A percentile compares a stretch with the other conserved stretches of the same genome.
phyloP scores from a whole-genome alignment of 2,113 vertebrate species.

The Neodontobutis hainanensis region DNA sequence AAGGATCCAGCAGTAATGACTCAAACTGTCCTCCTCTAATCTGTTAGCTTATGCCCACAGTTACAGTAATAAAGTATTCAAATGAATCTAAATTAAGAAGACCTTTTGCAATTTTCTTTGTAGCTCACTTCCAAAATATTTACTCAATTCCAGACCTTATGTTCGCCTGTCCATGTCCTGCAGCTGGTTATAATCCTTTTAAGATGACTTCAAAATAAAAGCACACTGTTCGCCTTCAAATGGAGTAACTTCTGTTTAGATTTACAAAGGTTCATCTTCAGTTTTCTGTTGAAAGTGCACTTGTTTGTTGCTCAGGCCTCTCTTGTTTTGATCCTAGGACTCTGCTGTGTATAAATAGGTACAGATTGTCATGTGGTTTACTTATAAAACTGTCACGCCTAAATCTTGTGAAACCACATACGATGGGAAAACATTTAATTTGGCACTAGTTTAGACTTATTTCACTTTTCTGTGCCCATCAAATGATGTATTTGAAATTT shows the following conservation, averaged over 20 bases:
- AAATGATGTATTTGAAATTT: neutral
- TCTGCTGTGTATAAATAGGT: conserved; percentile 47
- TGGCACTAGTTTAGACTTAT: conserved; percentile 18
- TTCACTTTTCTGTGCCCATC: conserved; percentile 1
- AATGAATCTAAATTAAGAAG: neutral
- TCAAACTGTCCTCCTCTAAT: conserved; percentile 2
- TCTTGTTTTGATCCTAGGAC: conserved; percentile 34
- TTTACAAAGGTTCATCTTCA: conserved; percentile 17
- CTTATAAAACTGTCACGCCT: conserved; percentile 54
- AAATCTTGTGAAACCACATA: conserved; percentile 39
- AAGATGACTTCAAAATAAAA: conserved; percentile 1
- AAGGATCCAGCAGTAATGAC: conserved; percentile 6
- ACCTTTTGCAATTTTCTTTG: neutral
- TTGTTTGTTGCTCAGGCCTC: conserved; percentile 33
- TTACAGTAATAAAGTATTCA: neutral
- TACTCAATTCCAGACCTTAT: neutral
- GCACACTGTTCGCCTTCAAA: neutral
- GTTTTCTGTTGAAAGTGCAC: conserved; percentile 22
- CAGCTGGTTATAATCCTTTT: neutral
- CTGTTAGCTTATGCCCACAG: neutral
- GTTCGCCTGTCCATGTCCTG: neutral
- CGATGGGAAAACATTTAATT: conserved; percentile 23
- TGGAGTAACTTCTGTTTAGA: neutral
- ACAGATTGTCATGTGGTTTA: conserved; percentile 51
- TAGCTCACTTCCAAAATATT: neutral